Conservation (phyloP, 2,797 vertebrate genomes). For the Peromyscus aztecus region DNA sequence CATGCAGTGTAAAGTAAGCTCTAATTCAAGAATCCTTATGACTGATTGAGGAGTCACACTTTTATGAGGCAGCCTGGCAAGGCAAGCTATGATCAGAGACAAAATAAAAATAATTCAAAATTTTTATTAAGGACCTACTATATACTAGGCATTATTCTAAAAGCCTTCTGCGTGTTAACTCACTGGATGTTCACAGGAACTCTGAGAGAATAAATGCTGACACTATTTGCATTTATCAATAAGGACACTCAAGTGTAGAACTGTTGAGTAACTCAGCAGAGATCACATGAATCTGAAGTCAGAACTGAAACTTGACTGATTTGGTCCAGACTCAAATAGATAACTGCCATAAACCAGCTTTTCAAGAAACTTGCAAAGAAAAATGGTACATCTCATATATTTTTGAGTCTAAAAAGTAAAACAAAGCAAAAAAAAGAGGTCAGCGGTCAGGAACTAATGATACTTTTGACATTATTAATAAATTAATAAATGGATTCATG, state of each 20-base stretch:
- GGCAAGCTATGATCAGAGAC: slow-evolving; percentile 16
- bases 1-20: slow-evolving; percentile 24
- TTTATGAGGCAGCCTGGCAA: background rate
- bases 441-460: background rate
- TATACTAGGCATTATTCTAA: background rate
- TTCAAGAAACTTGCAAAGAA: background rate
- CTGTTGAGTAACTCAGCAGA: slow-evolving; percentile 16
- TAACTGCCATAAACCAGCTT: background rate
- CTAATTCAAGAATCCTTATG: background rate
- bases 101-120: slow-evolving; percentile 47
- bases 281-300: background rate
- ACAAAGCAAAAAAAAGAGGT: background rate
- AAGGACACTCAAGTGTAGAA: slow-evolving; percentile 34
- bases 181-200: slow-evolving; percentile 36
- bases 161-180: slow-evolving; percentile 16
- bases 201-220: slow-evolving; percentile 20
- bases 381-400: background rate
- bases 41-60: slow-evolving; percentile 33
- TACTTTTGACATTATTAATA: background rate
- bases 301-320: background rate
- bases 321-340: background rate
- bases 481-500: background rate
- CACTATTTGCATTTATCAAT: slow-evolving; percentile 16
- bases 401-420: background rate
- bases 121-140: background rate